These are phyloP conservation scores for Hirtodrosophila alboralis DNA, from an alignment of 2,888 invertebrate genomes.

Conservation along the genomic window DNA sequence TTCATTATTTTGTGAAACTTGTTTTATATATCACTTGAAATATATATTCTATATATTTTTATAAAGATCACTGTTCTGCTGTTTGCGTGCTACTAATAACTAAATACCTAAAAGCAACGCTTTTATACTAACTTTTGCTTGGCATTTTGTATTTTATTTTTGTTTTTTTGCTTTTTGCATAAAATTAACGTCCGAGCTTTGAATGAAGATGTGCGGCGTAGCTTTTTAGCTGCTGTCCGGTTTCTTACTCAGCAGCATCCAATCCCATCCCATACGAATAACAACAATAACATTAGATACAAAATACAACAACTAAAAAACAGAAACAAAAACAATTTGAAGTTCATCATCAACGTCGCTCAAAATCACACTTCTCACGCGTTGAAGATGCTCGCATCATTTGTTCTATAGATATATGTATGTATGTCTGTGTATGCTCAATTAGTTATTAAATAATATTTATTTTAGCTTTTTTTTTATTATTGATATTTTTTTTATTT, in stretches of 20 bases:
- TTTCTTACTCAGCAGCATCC: constrained; percentile 76
- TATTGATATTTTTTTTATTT: constrained; percentile 45
- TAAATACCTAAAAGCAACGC: constrained; percentile 48
- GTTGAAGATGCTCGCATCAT: constrained; percentile 56
- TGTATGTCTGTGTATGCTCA: constrained; percentile 43
- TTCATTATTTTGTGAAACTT: constrained; percentile 66
- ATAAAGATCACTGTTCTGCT: constrained; percentile 45
- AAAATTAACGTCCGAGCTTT: constrained; percentile 58
- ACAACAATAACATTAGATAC: constrained; percentile 6
- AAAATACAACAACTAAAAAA: constrained; percentile 1
- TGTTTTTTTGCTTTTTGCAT: constrained; percentile 58
- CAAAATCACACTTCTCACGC: constrained; percentile 72
- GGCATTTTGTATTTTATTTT: constrained; percentile 33
- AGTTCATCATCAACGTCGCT: constrained; percentile 64
- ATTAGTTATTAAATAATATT: constrained; percentile 76
- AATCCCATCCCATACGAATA: constrained; percentile 16
- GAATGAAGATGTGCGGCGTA: constrained; percentile 72
- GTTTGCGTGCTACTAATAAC: constrained; percentile 64
- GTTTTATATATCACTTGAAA: constrained; percentile 29
- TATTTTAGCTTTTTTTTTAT: constrained; percentile 33
- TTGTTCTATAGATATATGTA: constrained; percentile 49
- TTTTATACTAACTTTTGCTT: constrained; percentile 71
- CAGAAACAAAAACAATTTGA: constrained; percentile 39
- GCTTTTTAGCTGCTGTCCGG: constrained; percentile 77
- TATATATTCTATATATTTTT: constrained; percentile 28